Conservation (phyloP, 2,888 invertebrate species). For the Euclidia mi region DNA sequence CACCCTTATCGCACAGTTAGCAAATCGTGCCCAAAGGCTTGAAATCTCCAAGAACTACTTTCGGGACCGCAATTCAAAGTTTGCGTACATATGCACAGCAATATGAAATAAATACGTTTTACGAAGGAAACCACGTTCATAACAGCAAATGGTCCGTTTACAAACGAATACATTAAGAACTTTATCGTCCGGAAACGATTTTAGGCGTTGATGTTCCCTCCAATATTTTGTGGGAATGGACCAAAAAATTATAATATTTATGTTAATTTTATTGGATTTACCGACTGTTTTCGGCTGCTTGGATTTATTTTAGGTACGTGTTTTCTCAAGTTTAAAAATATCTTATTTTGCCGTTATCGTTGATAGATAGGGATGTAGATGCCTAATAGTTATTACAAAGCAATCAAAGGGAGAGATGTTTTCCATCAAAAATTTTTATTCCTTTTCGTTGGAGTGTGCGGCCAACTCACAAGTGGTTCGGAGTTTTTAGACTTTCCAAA, state of each 20-base stretch:
- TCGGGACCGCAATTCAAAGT: conserved; percentile 5
- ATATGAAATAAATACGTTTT: conserved; percentile 70
- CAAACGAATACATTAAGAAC: conserved; percentile 74
- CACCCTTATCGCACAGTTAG: not conserved
- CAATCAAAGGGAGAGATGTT: no score
- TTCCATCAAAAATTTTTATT: no score
- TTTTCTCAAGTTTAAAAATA: not conserved
- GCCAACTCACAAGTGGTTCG: no score
- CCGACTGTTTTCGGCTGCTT: conserved; percentile 7
- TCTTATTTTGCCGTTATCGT: conserved; percentile 8
- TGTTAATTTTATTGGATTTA: conserved; percentile 24
- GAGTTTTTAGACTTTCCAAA: no score
- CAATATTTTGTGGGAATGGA: conserved; percentile 32
- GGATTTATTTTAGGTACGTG: not conserved
- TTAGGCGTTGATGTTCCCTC: conserved; percentile 59
- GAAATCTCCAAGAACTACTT: not conserved
- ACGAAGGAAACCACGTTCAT: conserved; percentile 72
- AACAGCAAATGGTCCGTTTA: conserved; percentile 79
- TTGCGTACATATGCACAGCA: conserved; percentile 53
- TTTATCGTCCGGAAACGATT: conserved; percentile 74
- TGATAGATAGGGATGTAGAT: no score
- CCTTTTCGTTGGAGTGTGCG: no score
- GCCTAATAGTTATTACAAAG: no score
- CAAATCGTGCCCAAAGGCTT: not conserved
- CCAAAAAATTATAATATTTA: conserved; percentile 16